Conservation (phyloP, 2,113 vertebrate species). For the Vombatus ursinus region DNA sequence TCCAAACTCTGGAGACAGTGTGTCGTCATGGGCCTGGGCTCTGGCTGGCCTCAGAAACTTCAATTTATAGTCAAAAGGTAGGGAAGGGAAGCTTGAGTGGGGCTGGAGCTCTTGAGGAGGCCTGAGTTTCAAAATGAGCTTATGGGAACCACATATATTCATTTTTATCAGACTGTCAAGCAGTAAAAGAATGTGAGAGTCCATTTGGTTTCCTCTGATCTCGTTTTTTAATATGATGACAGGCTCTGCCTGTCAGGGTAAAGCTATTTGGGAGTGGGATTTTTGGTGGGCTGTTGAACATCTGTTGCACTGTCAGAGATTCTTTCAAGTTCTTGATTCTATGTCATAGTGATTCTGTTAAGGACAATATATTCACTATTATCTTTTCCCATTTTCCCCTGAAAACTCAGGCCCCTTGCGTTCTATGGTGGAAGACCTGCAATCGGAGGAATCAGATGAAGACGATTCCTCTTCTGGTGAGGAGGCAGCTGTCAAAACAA, state of each 20-base stretch:
- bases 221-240: neutral
- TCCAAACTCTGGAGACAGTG: slow-evolving; percentile 45
- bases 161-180: neutral
- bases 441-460: slow-evolving; percentile 96
- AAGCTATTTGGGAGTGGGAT: neutral
- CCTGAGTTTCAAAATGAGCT: neutral
- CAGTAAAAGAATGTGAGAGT: neutral
- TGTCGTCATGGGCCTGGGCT: neutral
- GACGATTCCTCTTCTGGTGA: slow-evolving; percentile 96
- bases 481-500: slow-evolving; percentile 91
- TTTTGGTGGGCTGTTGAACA: neutral
- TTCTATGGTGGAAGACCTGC: slow-evolving; percentile 97
- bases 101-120: neutral
- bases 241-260: neutral
- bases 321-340: neutral
- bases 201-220: neutral
- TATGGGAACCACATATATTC: neutral
- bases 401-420: slow-evolving; percentile 89
- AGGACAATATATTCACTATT: neutral
- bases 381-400: neutral
- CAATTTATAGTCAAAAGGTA: slow-evolving; percentile 51
- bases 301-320: neutral
- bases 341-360: neutral
- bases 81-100: neutral
- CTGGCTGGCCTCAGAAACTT: slow-evolving; percentile 1